Base-by-base conservation (phyloP, 2,113 vertebrate species). In the Copsychus sechellarum region DNA sequence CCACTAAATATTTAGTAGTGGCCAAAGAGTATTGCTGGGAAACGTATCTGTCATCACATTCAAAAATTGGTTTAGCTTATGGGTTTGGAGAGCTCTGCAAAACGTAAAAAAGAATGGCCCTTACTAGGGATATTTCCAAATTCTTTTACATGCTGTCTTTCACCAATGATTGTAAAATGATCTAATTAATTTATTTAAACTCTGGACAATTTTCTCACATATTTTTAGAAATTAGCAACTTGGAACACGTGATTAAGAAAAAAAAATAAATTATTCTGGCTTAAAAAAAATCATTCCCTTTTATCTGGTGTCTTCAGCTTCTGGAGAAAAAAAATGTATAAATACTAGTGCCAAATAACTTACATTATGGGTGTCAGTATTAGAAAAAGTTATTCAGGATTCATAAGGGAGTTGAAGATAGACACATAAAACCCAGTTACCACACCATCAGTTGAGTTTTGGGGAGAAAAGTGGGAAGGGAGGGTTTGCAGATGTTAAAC, bases 401-500 rank as follows among this genome's bases (percentile, higher is more conserved):
- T 54, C 47, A 64, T 67, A 73, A 72, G 47, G 34, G 33, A 91
- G 50, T 21, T 2, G 0, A 24, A 85, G 51, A 88, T 16, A 51
- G 42, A 95, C 57, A 84, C 29, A 31, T 60, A 72, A 93, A 83
- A 65, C 51, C 40, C 51, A 58, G 70, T 86, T 81, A 89, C 87
- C 43, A 70, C 18, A 81, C 43, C 24, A 81, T 20, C 36, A 81
- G 25, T 78, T 72, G 33, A 11, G 53, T 90, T 90, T 14, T 4
- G 24, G 65, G 71, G 20, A 90, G 62, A 88, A 88, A 65, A 80
- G 66, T 70, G 70, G 92, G 64, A 92, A 80, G 62, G 74, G 62
- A 85, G 58, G 45, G 9, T 92, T 88, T 90, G 90, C 90, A 96
- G 87, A 95, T 90, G 94, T 94, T 96, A 86, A 92, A 92, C 36